Evolutionary conservation across 2,797 vertebrate genomes (phyloP).

Genomic region (Crenuchus spilurus): DNA sequence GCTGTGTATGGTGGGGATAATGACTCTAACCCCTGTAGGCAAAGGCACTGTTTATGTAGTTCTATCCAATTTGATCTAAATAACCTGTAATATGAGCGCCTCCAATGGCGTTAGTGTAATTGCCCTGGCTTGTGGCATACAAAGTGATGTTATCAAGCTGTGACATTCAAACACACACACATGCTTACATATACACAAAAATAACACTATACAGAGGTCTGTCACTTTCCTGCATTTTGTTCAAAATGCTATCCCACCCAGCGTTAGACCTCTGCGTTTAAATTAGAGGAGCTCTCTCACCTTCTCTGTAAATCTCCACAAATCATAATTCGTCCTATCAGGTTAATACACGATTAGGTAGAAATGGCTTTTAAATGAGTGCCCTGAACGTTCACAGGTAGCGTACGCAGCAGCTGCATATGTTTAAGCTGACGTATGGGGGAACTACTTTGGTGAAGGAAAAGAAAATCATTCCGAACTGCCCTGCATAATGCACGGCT

Average conservation of each 20-base stretch:
- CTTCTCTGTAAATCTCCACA: neutral
- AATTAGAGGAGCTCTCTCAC: neutral
- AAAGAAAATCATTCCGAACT: constrained; percentile 7
- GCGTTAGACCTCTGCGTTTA: neutral
- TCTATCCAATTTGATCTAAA: constrained; percentile 72
- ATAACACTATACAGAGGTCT: constrained; percentile 6
- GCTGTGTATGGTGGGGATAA: constrained; percentile 40
- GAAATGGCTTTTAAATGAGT: constrained; percentile 30
- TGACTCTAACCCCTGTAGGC: constrained; percentile 42
- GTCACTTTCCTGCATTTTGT: neutral
- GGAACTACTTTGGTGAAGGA: neutral
- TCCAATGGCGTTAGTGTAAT: constrained; percentile 58
- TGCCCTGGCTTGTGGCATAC: constrained; percentile 58
- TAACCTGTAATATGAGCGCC: constrained; percentile 65
- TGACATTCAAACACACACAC: constrained; percentile 22
- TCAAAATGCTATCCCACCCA: neutral
- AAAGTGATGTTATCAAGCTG: constrained; percentile 38
- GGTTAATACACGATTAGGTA: constrained; percentile 22
- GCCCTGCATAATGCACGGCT: constrained; percentile 23
- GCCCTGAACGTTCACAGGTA: constrained; percentile 14
- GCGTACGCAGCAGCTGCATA: neutral
- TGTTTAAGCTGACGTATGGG: neutral
- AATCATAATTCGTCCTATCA: constrained; percentile 15
- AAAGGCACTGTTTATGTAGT: constrained; percentile 67
- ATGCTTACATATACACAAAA: constrained; percentile 7